Base-by-base conservation (phyloP, 2,888 invertebrate genomes). In the Dicranocentrus wangi region DNA sequence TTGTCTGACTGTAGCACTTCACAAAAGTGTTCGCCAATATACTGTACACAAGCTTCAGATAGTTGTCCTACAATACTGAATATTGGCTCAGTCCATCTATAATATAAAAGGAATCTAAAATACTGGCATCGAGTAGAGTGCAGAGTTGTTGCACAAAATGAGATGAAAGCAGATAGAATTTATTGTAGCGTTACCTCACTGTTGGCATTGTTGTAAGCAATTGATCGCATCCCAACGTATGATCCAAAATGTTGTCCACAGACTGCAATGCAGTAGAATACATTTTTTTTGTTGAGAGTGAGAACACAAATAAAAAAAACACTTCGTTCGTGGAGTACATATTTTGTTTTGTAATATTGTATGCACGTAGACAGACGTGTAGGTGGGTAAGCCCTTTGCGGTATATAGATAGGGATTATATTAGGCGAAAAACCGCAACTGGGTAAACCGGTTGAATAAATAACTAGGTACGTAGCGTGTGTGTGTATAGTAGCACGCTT, bases 221-320 rank as follows among this genome's bases (percentile, higher is more conserved):
- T 90, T 94, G 93, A 88, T 96, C 95, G 88, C 95, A 96, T 81
- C 94, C 94, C 88, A 94, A 91, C 80, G 95, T 93, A 0, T 93
- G 93, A 86, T 95, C 95, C 68, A 97, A 90, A 27, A 97, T 93
- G 86, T 93, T 95, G 86, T 95, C 94, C 1, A 93, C 91, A 19
- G 93, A 92, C 93, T 93, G 87, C 0, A 88, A 88, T 79, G 71
- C 71, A 55, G 53, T 15, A 80, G 79, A 82, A 83, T 60, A 28
- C 60, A 60, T 60, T 55, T 55, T 55, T 55, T 55, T 2, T 55
- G 55, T 32, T 7, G 19, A n/a, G n/a, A n/a, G n/a, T n/a, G n/a
- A 51, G 21, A 51, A 17, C 51, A 51, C 1, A 51, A n/a, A 47
- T 17, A 2, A 17, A 51, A 8, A 51, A 13, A 51, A 51, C 17